Conservation (phyloP, 2,888 invertebrate genomes). For the Meiosimyza decipiens region DNA sequence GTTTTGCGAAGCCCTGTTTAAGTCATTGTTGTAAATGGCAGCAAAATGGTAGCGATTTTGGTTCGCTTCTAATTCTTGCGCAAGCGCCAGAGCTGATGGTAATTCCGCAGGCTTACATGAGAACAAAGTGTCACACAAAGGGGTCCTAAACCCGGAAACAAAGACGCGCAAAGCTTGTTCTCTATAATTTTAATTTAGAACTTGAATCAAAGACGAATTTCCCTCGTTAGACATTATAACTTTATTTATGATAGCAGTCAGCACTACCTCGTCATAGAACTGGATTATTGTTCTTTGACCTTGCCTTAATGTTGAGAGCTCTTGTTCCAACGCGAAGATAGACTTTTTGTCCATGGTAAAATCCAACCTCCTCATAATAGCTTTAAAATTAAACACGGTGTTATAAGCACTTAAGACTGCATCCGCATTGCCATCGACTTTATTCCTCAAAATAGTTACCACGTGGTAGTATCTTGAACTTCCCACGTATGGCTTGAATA, state of each 20-base stretch:
- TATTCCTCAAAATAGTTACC: no score
- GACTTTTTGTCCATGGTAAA: no score
- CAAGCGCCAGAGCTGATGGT: background rate
- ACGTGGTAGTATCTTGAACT: no score
- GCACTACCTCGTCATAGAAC: no score
- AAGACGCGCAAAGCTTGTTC: constrained; percentile 28
- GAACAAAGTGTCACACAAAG: background rate
- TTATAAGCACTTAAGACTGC: no score
- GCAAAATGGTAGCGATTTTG: constrained; percentile 24
- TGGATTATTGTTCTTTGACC: no score
- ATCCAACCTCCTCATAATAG: no score
- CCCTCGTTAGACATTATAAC: constrained; percentile 24
- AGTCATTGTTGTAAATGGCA: constrained; percentile 1
- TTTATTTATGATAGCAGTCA: background rate
- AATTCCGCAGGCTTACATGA: constrained; percentile 16
- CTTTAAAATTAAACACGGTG: no score
- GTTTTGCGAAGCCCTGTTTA: constrained; percentile 3
- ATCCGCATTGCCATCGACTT: no score
- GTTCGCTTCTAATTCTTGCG: constrained; percentile 10
- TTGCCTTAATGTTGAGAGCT: no score
- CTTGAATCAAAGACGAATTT: background rate
- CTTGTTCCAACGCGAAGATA: no score
- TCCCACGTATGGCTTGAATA: no score
- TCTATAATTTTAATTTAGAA: background rate
- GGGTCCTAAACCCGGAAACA: constrained; percentile 23